Base-by-base conservation (phyloP, 2,888 invertebrate genomes). In the Cyclophora albipunctata region DNA sequence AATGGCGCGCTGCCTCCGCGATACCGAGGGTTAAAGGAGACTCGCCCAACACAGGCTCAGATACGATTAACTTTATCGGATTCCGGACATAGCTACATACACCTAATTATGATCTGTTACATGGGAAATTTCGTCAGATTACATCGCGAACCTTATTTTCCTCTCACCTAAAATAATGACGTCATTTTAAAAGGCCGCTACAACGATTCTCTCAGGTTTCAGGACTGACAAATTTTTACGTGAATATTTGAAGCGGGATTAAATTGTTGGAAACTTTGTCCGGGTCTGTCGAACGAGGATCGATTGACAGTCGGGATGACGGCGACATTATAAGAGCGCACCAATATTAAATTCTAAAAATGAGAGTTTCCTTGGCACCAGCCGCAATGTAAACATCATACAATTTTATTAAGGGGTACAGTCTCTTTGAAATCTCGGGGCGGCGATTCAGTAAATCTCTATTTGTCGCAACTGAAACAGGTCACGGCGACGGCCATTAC, bases 391-490 rank as follows among this genome's bases (percentile, higher is more conserved):
- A 82, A 80, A 81, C 75, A 81, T 76, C 77, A 78, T 85, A 80
- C 77, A 73, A 79, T 83, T 84, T 84, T 84, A 85, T 85, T 84
- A 84, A 73, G 66, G 64, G 63, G 72, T 76, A 69, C 69, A 73
- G 75, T 71, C 68, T 76, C 69, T 77, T 80, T 74, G 75, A 69
- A 76, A 80, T 76, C 77, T 78, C 77, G 69, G 68, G 71, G 69
- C 71, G 73, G 82, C 81, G 77, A 81, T 84, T 75, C 75, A 78
- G 85, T 88, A 88, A 88, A 87, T 87, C 86, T 87, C 84, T 84
- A 87, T 88, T 87, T 87, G 87, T 87, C 83, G 84, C 86, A 83
- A 84, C 82, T 86, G 81, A 86, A 88, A 81, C 87, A 86, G 87
- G 87, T 87, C 87, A 87, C 87, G 81, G 83, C 77, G 78, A 81